Evolutionary conservation across 2,888 invertebrate species (phyloP).

Genomic region (Corbicula japonica): DNA sequence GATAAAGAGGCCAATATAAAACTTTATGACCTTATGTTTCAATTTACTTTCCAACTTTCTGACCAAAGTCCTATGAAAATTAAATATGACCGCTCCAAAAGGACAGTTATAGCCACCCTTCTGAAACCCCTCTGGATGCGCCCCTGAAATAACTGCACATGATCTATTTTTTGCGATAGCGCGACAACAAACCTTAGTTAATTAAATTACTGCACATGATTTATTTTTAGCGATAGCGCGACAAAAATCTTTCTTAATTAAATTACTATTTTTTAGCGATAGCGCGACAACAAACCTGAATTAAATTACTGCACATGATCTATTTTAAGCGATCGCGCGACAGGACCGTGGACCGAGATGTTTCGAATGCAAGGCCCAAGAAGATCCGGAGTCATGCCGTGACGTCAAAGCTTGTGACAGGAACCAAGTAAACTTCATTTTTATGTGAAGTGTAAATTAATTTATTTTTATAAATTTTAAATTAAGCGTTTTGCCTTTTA

Average conservation of each 20-base stretch:
- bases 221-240: neutral
- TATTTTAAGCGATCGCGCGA: neutral
- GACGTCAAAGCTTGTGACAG: neutral
- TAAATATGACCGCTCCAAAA: too few species aligned
- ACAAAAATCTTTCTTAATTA: neutral
- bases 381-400: constrained; percentile 22
- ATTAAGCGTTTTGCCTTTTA: too few species aligned
- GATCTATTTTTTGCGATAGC: neutral
- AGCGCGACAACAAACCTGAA: neutral
- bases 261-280: neutral
- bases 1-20: too few species aligned
- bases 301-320: neutral
- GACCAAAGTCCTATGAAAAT: too few species aligned
- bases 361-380: constrained; percentile 20
- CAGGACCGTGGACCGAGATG: constrained; percentile 12
- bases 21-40: too few species aligned
- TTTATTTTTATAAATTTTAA: too few species aligned
- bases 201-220: neutral
- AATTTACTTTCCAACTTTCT: too few species aligned
- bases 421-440: constrained; percentile 11
- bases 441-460: too few species aligned
- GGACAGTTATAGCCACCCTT: neutral
- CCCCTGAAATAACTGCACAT: neutral
- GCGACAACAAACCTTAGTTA: neutral
- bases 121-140: neutral